phyloP scores from a whole-genome alignment of 2,888 invertebrate genomes.

The Dermolepida albohirtum region DNA sequence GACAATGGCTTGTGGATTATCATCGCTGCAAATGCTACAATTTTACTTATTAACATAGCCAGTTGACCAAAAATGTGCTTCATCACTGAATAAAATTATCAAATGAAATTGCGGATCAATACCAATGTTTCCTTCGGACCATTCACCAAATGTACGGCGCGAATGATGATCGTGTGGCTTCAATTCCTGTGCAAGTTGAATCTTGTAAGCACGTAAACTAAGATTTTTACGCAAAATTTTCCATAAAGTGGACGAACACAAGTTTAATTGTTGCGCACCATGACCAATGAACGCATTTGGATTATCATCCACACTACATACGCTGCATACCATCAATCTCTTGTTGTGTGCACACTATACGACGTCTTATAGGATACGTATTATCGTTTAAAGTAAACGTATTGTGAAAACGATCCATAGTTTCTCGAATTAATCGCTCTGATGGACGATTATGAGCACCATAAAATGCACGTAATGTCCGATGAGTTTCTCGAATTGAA shows the following conservation, averaged over 20 bases:
- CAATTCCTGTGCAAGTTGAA: conserved; percentile 48
- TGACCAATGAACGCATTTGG: conserved; percentile 5
- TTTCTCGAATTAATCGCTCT: too few species aligned
- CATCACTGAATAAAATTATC: too few species aligned
- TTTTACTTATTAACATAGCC: too few species aligned
- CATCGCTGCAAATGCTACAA: conserved; percentile 44
- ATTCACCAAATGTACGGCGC: conserved; percentile 46
- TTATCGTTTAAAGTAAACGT: conserved; percentile 49
- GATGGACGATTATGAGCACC: too few species aligned
- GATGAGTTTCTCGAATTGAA: conserved; percentile 34
- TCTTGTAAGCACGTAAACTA: conserved; percentile 50
- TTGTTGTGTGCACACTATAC: too few species aligned
- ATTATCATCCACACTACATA: too few species aligned
- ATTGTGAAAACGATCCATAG: not conserved
- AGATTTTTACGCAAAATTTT: conserved; percentile 52
- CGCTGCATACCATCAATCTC: too few species aligned
- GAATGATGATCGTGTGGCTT: conserved; percentile 33
- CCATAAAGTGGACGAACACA: conserved; percentile 52
- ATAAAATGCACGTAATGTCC: too few species aligned
- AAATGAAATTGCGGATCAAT: conserved; percentile 49
- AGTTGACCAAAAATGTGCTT: too few species aligned
- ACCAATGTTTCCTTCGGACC: conserved; percentile 49
- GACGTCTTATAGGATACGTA: conserved; percentile 40
- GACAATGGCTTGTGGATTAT: conserved; percentile 46
- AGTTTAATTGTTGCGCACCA: conserved; percentile 51